These are phyloP conservation scores for Prolemur simus DNA, from an alignment of 2,113 vertebrate genomes.

Conservation along the genomic window DNA sequence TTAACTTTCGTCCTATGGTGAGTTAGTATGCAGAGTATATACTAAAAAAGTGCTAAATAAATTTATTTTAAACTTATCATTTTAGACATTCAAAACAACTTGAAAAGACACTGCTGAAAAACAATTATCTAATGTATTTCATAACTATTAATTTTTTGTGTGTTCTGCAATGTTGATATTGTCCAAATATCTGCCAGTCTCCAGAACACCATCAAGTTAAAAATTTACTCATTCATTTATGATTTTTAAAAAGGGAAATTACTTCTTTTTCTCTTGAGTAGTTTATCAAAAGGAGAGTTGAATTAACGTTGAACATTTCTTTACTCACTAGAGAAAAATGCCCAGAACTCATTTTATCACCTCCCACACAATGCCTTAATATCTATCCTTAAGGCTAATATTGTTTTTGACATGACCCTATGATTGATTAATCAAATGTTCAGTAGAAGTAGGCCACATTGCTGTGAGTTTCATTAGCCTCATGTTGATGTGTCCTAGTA, in stretches of 20 bases:
- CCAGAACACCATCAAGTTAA: background rate
- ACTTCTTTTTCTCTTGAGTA: background rate
- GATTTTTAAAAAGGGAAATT: background rate
- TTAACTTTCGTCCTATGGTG: background rate
- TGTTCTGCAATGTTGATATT: background rate
- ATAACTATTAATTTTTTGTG: background rate
- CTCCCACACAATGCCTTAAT: background rate
- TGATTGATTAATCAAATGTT: background rate
- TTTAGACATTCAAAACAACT: conserved; percentile 19
- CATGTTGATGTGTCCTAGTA: background rate
- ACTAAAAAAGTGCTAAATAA: background rate
- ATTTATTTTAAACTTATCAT: background rate
- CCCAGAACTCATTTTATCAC: background rate
- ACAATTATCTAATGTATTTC: background rate
- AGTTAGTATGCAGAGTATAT: background rate
- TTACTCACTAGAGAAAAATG: background rate
- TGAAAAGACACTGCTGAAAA: conserved; percentile 13
- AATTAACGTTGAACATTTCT: background rate
- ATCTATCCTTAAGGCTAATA: background rate
- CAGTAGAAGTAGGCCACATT: background rate
- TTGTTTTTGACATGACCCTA: background rate
- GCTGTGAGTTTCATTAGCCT: background rate
- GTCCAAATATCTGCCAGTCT: background rate
- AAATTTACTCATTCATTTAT: background rate
- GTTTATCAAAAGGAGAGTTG: background rate